These are phyloP conservation scores for Heptranchias perlo DNA, from an alignment of 2,113 vertebrate genomes.

Conservation along the genomic window DNA sequence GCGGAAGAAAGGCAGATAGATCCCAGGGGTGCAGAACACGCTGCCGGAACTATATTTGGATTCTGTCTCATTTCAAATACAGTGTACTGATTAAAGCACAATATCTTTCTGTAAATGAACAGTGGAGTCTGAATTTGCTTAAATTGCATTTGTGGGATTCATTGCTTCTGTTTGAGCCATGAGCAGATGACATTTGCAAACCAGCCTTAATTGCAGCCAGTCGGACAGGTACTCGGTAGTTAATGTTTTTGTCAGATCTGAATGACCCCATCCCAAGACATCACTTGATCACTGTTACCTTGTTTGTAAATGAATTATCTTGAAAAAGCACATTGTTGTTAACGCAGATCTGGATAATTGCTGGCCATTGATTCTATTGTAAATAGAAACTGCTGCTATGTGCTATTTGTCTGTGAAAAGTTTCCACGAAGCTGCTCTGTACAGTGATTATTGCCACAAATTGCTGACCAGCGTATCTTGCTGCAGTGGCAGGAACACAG, in stretches of 20 bases:
- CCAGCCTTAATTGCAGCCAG: neutral
- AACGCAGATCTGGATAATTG: neutral
- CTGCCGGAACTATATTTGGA: neutral
- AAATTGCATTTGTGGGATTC: neutral
- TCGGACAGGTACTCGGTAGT: neutral
- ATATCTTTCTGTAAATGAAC: neutral
- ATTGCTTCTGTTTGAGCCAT: neutral
- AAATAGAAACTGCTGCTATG: neutral
- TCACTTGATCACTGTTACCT: neutral
- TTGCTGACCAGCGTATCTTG: neutral
- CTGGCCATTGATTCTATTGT: neutral
- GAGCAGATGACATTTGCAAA: neutral
- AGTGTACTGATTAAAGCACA: neutral
- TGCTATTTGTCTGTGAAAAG: neutral
- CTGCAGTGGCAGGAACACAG: neutral
- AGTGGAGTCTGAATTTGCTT: neutral
- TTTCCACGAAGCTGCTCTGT: neutral
- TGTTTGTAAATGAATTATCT: neutral
- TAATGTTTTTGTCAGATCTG: neutral
- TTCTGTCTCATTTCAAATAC: neutral
- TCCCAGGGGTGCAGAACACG: neutral
- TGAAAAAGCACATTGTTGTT: neutral
- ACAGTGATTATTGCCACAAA: neutral
- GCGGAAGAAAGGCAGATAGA: too few relatives aligned
- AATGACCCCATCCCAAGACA: neutral